A percentile compares a stretch with the other conserved stretches of the same genome.
Conservation (phyloP, 2,797 vertebrate genomes). For the Petrocephalus schoutedeni region DNA sequence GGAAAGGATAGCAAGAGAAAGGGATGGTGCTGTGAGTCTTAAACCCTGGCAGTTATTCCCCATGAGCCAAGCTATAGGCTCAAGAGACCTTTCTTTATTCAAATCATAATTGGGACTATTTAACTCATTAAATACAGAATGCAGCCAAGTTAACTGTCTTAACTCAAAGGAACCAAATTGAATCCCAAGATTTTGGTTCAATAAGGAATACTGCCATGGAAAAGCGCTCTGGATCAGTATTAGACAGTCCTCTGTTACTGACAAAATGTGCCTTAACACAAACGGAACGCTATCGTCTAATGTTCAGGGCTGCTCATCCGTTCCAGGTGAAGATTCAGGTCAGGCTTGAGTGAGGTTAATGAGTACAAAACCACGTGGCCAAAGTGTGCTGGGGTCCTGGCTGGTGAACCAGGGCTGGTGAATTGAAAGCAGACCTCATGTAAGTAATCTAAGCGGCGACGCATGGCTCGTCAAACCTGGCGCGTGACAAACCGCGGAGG, state of each 20-base stretch:
- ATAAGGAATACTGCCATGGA: slow-evolving; percentile 52
- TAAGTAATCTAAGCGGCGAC: background rate
- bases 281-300: slow-evolving; percentile 27
- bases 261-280: slow-evolving; percentile 44
- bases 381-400: background rate
- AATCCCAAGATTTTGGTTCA: slow-evolving; percentile 10
- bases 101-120: background rate
- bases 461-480: background rate
- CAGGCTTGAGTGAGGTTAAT: background rate
- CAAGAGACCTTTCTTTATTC: background rate
- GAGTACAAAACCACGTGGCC: background rate
- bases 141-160: background rate
- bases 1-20: slow-evolving; percentile 25
- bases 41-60: slow-evolving; percentile 50
- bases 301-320: slow-evolving; percentile 29
- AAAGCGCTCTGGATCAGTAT: slow-evolving; percentile 58
- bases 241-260: slow-evolving; percentile 42
- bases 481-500: background rate
- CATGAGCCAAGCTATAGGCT: background rate
- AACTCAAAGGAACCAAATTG: background rate
- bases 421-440: background rate
- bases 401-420: background rate
- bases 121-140: background rate
- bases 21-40: slow-evolving; percentile 53
- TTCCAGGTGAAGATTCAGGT: background rate